A percentile compares a stretch with the other conserved stretches of the same genome.
Conservation (phyloP, 1,140 invertebrate species). For the Cherax quadricarinatus region DNA sequence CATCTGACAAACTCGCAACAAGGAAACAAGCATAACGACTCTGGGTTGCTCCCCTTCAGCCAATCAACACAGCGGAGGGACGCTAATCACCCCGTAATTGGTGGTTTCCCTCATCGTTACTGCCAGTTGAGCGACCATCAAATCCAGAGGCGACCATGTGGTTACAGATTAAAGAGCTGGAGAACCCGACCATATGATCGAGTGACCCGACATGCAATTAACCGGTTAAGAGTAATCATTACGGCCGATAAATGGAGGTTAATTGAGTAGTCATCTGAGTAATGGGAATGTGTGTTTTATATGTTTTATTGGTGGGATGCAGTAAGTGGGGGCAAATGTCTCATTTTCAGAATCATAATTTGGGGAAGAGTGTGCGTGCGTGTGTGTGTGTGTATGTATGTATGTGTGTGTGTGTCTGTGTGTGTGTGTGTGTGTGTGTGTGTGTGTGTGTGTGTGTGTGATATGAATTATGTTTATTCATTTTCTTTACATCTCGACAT, state of each 20-base stretch:
- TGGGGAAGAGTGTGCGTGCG: too few relatives aligned
- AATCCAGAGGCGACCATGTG: background rate
- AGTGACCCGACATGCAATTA: background rate
- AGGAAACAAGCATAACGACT: background rate
- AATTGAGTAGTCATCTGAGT: background rate
- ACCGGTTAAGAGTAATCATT: background rate
- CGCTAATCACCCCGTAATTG: constrained; percentile 1
- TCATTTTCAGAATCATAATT: background rate
- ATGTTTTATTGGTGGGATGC: background rate
- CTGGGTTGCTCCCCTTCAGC: background rate
- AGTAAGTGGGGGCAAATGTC: background rate
- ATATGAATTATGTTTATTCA: too few relatives aligned
- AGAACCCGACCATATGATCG: background rate
- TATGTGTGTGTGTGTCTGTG: too few relatives aligned
- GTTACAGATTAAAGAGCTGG: background rate
- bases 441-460: too few relatives aligned
- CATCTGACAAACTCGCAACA: background rate
- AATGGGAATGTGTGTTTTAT: background rate
- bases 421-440: too few relatives aligned
- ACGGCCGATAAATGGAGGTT: background rate
- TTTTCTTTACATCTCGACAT: too few relatives aligned
- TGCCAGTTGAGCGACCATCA: constrained; percentile 3
- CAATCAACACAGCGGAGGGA: constrained; percentile 7
- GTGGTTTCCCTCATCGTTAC: constrained; percentile 6
- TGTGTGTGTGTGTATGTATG: too few relatives aligned